Evolutionary conservation across 2,888 invertebrate species (phyloP).

Genomic region (Meteorus colon): DNA sequence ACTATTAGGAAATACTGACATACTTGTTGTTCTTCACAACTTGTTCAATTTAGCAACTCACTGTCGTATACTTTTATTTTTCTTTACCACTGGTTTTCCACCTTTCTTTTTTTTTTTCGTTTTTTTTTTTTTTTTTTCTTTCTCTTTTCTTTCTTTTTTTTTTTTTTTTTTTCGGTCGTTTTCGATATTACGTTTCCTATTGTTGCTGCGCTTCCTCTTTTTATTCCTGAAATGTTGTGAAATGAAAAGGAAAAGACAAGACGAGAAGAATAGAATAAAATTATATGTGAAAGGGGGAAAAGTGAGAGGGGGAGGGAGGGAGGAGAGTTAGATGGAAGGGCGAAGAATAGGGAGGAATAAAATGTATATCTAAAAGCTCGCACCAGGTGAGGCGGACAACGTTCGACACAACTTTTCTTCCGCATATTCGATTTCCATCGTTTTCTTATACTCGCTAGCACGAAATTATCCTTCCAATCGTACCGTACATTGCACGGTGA

Average conservation of each 20-base stretch:
- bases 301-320: neutral
- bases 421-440: slow-evolving; percentile 16
- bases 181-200: neutral
- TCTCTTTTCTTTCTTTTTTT: too few relatives aligned
- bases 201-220: neutral
- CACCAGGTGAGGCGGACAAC: slow-evolving; percentile 4
- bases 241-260: neutral
- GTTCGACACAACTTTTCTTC: slow-evolving; percentile 6
- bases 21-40: slow-evolving; percentile 62
- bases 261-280: too few relatives aligned
- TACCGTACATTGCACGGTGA: slow-evolving; percentile 7
- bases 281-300: neutral
- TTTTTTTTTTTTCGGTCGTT: too few relatives aligned
- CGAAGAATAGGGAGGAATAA: neutral
- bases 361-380: neutral
- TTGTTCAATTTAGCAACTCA: slow-evolving; percentile 30
- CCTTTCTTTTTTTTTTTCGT: neutral
- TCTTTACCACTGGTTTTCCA: neutral
- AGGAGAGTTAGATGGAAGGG: too few relatives aligned
- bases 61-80: neutral
- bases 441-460: slow-evolving; percentile 4
- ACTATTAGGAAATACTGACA: slow-evolving; percentile 76
- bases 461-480: slow-evolving; percentile 28
- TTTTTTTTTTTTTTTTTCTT: too few relatives aligned
- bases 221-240: neutral